Base-by-base conservation (phyloP, 2,888 invertebrate genomes). In the Metopia argyrocephala region DNA sequence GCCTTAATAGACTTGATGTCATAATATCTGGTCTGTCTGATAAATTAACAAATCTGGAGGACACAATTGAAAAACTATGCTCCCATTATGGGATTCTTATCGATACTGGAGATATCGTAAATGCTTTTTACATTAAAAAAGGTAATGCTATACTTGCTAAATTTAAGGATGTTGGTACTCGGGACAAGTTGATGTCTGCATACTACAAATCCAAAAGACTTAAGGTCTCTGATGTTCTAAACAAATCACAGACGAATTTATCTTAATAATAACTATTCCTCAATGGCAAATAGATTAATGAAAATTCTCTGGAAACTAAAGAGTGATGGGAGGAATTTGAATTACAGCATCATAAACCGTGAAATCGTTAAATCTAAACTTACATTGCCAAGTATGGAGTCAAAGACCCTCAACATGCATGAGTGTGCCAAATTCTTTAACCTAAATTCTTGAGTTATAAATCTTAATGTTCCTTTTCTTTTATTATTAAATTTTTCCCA, bases 51-150 rank as follows among this genome's bases (percentile, higher is more conserved):
- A n/a, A n/a, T n/a, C n/a, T n/a, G n/a, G n/a, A n/a, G n/a, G n/a
- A n/a, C n/a, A n/a, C n/a, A n/a, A n/a, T n/a, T n/a, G n/a, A n/a
- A n/a, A n/a, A n/a, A n/a, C n/a, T n/a, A n/a, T n/a, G 45, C 25
- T 45, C n/a, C 5, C 25, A 54, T 25, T 21, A 45, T 0, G 23
- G 54, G n/a, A 54, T 66, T 6, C n/a, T 54, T 0, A 6, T 66
- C 21, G 23, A 3, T 38, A 21, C 38, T 28, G 54, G 28, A 23
- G 66, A 66, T 23, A 54, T 66, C n/a, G 12, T n/a, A 3, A 66
- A 54, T 54, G 23, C 38, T 18, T 12, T 66, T 38, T 66, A 66
- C n/a, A 66, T 66, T 5, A 52, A 54, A 38, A 66, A 23, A 21
- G 15, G 52, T 23, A 52, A n/a, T 12, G 5, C 18, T 31, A 59